Base-by-base conservation (phyloP, 1,140 invertebrate genomes). In the Xylocopa sonorina region DNA sequence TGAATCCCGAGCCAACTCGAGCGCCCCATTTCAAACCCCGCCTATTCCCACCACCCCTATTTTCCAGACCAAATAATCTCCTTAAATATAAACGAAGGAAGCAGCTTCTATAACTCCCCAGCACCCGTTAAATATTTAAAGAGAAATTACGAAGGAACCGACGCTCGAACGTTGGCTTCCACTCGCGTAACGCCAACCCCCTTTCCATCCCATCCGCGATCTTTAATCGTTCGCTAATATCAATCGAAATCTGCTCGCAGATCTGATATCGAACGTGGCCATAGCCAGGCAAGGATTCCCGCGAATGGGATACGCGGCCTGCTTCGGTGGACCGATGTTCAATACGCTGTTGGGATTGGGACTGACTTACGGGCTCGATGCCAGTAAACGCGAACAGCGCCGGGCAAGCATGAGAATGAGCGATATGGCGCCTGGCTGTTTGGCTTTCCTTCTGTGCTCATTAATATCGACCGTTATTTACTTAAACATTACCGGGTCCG, bases 301-400 rank as follows among this genome's bases (percentile, higher is more conserved):
- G 0, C 91, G 95, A 74, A 96, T 96, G 95, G 96, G 95, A 3
- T 95, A 95, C 80, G 94, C 95, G 3, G 96, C 96, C 3, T 96
- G 95, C 78, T 95, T 95, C 87, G 96, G 95, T 41, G 96, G 95
- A 50, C 96, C 95, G 14, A 91, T 96, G 77, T 95, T 96, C 86
- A 96, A 95, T 93, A 95, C 92, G 14, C 88, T 93, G 2, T n/a
- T 93, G 38, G 92, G 92, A 60, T 78, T 92, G 91, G 82, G 92
- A 50, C 76, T 93, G 50, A 90, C 89, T 29, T 92, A 89, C 43
- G 85, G 88, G 6, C 84, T 90, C 41, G 75, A 87, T 3, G 86
- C 90, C 5, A 55, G 27, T 5, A 24, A 38, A 18, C 46, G 82
- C 7, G 71, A 84, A 2, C 75, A 88, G n/a, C 81, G 82, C 51